Conservation (phyloP, 53 echinoderm and acorn worm genomes). For the Patiria pectinifera region DNA sequence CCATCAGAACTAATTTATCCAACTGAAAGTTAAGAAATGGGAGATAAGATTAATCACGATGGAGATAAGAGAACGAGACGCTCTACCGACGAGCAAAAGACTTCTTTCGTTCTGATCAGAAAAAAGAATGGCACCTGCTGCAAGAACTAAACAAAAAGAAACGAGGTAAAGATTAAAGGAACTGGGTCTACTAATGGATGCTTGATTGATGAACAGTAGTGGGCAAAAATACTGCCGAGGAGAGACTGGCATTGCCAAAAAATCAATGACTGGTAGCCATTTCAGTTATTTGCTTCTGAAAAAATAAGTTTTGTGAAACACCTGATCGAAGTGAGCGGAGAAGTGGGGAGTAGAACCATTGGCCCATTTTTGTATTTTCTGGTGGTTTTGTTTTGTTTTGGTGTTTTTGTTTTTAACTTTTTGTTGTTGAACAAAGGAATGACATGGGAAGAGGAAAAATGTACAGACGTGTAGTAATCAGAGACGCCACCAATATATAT, state of each 20-base stretch:
- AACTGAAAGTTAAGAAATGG: slow-evolving; percentile 1
- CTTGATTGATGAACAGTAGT: slow-evolving; percentile 18
- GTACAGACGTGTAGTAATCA: too few relatives aligned
- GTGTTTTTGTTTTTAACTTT: too few relatives aligned
- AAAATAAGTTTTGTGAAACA: too few relatives aligned
- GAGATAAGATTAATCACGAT: slow-evolving; percentile 10
- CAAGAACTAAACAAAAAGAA: background rate
- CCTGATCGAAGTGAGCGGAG: too few relatives aligned
- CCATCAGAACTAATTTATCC: background rate
- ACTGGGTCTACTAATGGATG: slow-evolving; percentile 33
- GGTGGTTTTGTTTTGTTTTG: too few relatives aligned
- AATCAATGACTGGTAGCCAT: background rate
- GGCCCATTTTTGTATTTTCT: too few relatives aligned
- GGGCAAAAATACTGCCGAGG: background rate
- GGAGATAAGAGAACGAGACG: background rate
- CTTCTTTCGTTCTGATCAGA: background rate
- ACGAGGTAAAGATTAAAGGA: background rate
- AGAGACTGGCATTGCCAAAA: background rate
- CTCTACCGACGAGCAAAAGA: background rate
- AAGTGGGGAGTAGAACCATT: too few relatives aligned
- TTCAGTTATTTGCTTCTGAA: background rate
- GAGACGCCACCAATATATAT: too few relatives aligned
- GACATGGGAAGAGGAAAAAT: too few relatives aligned
- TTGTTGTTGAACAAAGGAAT: too few relatives aligned
- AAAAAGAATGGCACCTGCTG: slow-evolving; percentile 22